These are phyloP conservation scores for Ypsolopha scabrella DNA, from an alignment of 2,888 invertebrate species.

Conservation along the genomic window DNA sequence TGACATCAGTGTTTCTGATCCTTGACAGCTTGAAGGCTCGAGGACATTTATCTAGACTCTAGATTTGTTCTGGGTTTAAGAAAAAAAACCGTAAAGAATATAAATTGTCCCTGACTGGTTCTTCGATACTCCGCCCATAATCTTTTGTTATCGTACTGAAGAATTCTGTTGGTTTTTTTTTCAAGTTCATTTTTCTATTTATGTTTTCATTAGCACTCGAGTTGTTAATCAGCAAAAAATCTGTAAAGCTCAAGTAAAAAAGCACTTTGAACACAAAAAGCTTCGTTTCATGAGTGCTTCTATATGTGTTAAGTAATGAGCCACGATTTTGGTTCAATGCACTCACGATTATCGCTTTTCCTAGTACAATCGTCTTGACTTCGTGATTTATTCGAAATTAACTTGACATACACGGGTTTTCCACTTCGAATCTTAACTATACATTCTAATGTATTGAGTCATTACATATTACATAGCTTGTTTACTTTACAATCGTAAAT, in stretches of 20 bases:
- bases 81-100: not conserved
- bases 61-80: not conserved
- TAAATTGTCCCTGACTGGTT: not conserved
- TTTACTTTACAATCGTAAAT: too few relatives aligned
- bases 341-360: constrained; percentile 57
- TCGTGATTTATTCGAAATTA: not conserved
- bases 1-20: constrained; percentile 7
- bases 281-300: constrained; percentile 39
- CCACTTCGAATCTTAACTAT: too few relatives aligned
- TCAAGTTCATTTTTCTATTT: not conserved
- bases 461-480: too few relatives aligned
- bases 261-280: constrained; percentile 43
- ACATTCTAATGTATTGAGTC: too few relatives aligned
- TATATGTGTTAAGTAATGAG: constrained; percentile 55
- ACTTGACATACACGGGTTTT: too few relatives aligned
- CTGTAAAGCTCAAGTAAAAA: constrained; percentile 22
- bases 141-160: not conserved
- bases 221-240: not conserved
- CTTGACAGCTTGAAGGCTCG: constrained; percentile 4
- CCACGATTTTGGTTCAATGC: constrained; percentile 67
- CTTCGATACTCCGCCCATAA: not conserved
- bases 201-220: not conserved
- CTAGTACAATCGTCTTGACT: constrained; percentile 20
- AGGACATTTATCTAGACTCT: not conserved
- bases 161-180: not conserved